Percentiles rank a stretch among this genome's conserved stretches.
These are phyloP conservation scores for Philopedon plagiatum DNA, from an alignment of 2,888 invertebrate species.

Conservation along the genomic window DNA sequence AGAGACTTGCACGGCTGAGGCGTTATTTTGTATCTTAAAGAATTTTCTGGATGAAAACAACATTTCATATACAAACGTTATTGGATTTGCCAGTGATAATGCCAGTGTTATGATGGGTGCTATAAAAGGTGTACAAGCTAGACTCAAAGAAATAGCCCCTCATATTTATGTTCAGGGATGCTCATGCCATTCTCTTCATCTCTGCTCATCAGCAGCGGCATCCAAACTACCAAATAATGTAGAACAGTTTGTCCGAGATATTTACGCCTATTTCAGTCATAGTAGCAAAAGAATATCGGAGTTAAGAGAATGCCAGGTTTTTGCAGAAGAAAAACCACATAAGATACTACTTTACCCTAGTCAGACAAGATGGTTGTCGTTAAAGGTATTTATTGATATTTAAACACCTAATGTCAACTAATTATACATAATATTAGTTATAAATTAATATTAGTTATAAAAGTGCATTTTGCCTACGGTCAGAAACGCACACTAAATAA, in stretches of 20 bases:
- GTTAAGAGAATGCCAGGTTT: not conserved
- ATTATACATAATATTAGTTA: too few species aligned
- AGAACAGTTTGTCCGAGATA: not conserved
- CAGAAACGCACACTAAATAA: too few species aligned
- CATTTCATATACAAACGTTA: conserved; percentile 17
- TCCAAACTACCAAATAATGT: not conserved
- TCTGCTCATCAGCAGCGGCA: conserved; percentile 16
- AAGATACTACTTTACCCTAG: not conserved
- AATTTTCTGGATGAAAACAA: not conserved
- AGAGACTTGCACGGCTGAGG: not conserved
- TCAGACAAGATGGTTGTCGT: not conserved
- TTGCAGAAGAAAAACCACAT: not conserved
- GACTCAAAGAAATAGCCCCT: not conserved
- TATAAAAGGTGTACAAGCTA: conserved; percentile 25
- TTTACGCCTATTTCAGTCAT: not conserved
- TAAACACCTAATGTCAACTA: too few species aligned
- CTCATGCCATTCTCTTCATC: conserved; percentile 28
- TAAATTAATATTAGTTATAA: too few species aligned
- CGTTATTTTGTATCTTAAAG: not conserved
- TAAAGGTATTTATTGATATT: not conserved
- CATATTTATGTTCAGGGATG: not conserved
- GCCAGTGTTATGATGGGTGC: conserved; percentile 27
- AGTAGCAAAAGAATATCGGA: conserved; percentile 1
- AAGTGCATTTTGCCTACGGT: too few species aligned
- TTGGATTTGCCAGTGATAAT: conserved; percentile 37